A percentile compares a stretch with the other conserved stretches of the same genome.
phyloP scores from a whole-genome alignment of 2,888 invertebrate species.

The Macrosiphum euphorbiae region DNA sequence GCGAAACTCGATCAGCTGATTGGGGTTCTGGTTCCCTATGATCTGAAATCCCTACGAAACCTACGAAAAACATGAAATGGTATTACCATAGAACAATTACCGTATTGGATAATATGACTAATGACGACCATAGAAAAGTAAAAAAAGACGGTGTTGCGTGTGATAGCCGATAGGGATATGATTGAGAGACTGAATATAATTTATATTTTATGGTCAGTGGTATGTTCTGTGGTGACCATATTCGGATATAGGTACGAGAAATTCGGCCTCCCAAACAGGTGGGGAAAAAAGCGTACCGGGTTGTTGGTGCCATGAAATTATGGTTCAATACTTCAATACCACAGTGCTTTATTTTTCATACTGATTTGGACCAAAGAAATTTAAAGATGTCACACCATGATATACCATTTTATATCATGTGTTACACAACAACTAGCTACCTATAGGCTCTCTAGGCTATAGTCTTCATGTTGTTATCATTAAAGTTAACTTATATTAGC shows the following conservation, averaged over 20 bases:
- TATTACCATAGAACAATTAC: no score
- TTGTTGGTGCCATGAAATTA: neutral
- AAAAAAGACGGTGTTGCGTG: neutral
- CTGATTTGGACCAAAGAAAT: neutral
- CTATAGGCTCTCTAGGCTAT: no score
- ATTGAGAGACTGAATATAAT: neutral
- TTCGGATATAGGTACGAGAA: neutral
- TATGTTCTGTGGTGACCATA: neutral
- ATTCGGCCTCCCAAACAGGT: neutral
- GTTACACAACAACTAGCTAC: neutral
- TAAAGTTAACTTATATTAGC: neutral
- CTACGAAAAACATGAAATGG: no score
- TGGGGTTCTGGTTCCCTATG: no score
- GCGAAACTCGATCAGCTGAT: no score
- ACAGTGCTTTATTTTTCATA: neutral
- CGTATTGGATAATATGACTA: neutral
- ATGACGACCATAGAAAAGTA: neutral
- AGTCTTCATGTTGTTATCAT: neutral
- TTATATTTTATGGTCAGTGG: neutral
- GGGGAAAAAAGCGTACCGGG: neutral
- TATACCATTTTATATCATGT: no score
- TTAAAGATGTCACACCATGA: neutral
- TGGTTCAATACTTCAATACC: neutral
- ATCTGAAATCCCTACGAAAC: no score
- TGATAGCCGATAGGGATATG: neutral